Evolutionary conservation across 2,797 vertebrate species (phyloP).

Genomic region (Poecilia velifera): DNA sequence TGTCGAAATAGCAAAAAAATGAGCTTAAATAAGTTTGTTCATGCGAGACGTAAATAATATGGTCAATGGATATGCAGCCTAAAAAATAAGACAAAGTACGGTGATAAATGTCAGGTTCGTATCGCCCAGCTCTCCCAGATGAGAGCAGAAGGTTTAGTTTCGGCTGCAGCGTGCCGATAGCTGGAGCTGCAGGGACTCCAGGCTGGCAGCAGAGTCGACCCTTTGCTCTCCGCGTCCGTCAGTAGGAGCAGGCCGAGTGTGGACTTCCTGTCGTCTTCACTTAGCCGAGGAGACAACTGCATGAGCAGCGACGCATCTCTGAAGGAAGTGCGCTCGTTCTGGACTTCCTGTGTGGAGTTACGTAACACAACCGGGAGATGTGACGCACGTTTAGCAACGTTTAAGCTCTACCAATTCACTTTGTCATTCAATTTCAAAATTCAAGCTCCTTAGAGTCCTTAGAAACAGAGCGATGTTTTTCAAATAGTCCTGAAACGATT

Average conservation of each 20-base stretch:
- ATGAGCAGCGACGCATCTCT: slow-evolving; percentile 47
- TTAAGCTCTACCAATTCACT: neutral
- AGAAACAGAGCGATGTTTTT: too few relatives aligned
- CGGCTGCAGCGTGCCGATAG: slow-evolving; percentile 9
- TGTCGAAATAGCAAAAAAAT: too few relatives aligned
- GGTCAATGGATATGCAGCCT: too few relatives aligned
- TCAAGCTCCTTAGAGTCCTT: neutral
- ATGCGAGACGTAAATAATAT: too few relatives aligned
- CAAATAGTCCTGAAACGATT: too few relatives aligned
- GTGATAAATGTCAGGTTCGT: too few relatives aligned
- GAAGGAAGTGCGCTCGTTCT: slow-evolving; percentile 9
- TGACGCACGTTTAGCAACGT: neutral
- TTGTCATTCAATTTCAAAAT: neutral
- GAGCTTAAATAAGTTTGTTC: too few relatives aligned
- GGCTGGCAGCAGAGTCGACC: slow-evolving; percentile 36
- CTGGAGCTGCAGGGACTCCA: slow-evolving; percentile 3
- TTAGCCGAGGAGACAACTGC: slow-evolving; percentile 50
- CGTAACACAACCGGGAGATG: neutral
- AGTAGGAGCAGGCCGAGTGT: slow-evolving; percentile 58
- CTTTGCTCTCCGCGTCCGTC: slow-evolving; percentile 58
- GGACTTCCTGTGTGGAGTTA: slow-evolving; percentile 1
- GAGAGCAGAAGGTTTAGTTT: slow-evolving; percentile 6
- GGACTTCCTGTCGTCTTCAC: slow-evolving; percentile 58
- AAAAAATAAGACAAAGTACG: too few relatives aligned
- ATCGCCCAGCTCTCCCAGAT: neutral